A percentile compares a stretch with the other conserved stretches of the same genome.
Evolutionary conservation across 2,888 invertebrate species (phyloP).

Genomic region (Ormyrus pomaceus): DNA sequence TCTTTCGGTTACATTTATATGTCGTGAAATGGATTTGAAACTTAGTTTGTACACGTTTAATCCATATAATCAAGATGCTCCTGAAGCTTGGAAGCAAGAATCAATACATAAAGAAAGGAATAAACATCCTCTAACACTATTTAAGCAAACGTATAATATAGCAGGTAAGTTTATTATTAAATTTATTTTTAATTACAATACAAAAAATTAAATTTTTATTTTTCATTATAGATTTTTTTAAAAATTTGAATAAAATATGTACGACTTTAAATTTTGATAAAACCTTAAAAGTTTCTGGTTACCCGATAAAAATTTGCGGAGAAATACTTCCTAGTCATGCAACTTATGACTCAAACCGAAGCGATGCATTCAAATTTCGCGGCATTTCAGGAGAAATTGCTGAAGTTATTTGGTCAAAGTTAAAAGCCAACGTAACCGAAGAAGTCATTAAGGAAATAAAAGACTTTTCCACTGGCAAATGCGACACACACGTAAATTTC

Average conservation of each 20-base stretch:
- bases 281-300: background rate
- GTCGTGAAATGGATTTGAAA: too few species aligned
- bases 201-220: too few species aligned
- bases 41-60: too few species aligned
- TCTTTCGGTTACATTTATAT: too few species aligned
- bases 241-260: background rate
- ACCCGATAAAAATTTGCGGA: background rate
- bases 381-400: background rate
- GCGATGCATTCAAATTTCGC: background rate
- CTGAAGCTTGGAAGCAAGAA: too few species aligned
- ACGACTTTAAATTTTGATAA: background rate
- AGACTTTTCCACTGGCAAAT: too few species aligned
- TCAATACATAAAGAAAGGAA: conserved; percentile 1
- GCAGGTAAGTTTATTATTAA: background rate
- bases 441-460: too few species aligned
- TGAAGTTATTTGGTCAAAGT: background rate
- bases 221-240: too few species aligned
- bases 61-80: too few species aligned
- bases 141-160: background rate
- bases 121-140: background rate
- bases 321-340: background rate
- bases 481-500: too few species aligned
- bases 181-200: background rate
- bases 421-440: too few species aligned
- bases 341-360: background rate